phyloP scores from a whole-genome alignment of 2,797 vertebrate genomes.

The Huso huso region DNA sequence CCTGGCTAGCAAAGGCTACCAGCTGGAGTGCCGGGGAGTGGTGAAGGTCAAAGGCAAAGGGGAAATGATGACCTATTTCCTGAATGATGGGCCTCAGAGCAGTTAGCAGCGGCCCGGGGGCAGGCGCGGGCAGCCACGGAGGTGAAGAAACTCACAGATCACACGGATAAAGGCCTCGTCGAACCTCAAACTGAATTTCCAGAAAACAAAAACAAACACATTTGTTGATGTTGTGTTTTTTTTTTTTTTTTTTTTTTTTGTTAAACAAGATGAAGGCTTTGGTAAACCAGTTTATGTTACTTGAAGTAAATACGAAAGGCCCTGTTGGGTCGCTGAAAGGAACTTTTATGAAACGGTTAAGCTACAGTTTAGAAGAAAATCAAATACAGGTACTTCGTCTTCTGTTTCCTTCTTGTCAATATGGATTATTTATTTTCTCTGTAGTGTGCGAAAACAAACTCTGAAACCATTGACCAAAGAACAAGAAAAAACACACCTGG shows the following conservation, averaged over 20 bases:
- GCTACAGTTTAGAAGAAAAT: slow-evolving; percentile 51
- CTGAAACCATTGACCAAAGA: slow-evolving; percentile 70
- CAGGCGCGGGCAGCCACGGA: slow-evolving; percentile 26
- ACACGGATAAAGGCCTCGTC: slow-evolving; percentile 41
- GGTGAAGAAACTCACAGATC: slow-evolving; percentile 29
- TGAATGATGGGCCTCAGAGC: slow-evolving; percentile 77
- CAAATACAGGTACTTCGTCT: slow-evolving; percentile 54
- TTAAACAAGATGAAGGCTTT: too few species aligned
- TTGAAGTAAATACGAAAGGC: slow-evolving; percentile 45
- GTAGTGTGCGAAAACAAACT: slow-evolving; percentile 38
- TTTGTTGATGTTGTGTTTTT: not conserved
- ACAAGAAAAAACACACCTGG: slow-evolving; percentile 37
- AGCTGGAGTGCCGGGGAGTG: slow-evolving; percentile 81
- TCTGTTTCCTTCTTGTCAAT: slow-evolving; percentile 54
- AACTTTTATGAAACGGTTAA: slow-evolving; percentile 25
- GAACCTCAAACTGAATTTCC: too few species aligned
- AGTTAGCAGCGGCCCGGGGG: slow-evolving; percentile 66
- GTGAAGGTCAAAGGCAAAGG: slow-evolving; percentile 95
- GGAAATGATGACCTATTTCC: slow-evolving; percentile 94
- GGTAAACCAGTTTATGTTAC: slow-evolving; percentile 33
- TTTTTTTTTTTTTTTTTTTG: too few species aligned
- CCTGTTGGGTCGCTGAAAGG: too few species aligned
- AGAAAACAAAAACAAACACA: slow-evolving; percentile 30
- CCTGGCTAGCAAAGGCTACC: slow-evolving; percentile 79
- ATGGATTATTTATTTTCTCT: slow-evolving; percentile 36